Conservation (phyloP, 2,113 vertebrate species). For the Cavia aperea region DNA sequence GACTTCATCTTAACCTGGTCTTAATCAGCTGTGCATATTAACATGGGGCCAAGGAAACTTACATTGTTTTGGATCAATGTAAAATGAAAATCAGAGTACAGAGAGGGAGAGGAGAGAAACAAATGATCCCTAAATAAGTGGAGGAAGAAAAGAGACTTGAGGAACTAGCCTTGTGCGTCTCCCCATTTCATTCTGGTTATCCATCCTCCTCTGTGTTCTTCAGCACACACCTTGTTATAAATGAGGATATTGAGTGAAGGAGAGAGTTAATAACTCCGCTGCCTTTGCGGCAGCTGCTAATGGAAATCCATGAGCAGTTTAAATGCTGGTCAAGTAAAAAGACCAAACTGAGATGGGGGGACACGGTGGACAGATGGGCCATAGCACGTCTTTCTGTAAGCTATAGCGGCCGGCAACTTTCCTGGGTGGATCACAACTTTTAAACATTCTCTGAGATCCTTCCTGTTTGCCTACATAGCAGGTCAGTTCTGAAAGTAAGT, state of each 20-base stretch:
- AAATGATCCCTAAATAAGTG: neutral
- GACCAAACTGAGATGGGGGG: neutral
- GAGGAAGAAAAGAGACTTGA: neutral
- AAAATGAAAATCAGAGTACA: conserved; percentile 38
- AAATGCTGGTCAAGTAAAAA: conserved; percentile 58
- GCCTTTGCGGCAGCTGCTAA: conserved; percentile 58
- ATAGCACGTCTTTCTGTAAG: neutral
- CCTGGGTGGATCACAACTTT: neutral
- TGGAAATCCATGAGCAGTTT: conserved; percentile 70
- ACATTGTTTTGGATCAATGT: conserved; percentile 32
- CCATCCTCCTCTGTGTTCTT: conserved; percentile 65
- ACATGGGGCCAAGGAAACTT: neutral
- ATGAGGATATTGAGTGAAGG: conserved; percentile 67
- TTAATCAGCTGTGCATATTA: neutral
- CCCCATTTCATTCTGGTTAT: conserved; percentile 53
- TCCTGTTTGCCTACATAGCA: neutral
- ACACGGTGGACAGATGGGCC: neutral
- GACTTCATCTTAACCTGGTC: conserved; percentile 41
- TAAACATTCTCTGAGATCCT: neutral
- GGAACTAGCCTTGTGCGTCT: neutral
- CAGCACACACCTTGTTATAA: conserved; percentile 62
- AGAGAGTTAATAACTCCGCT: conserved; percentile 76
- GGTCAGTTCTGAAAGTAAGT: neutral
- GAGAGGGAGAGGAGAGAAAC: neutral
- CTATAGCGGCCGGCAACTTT: neutral